Evolutionary conservation across 2,888 invertebrate genomes (phyloP), one percentile per base, ranked within the genome.

Genomic region (Hemicrepidius hirtus): DNA sequence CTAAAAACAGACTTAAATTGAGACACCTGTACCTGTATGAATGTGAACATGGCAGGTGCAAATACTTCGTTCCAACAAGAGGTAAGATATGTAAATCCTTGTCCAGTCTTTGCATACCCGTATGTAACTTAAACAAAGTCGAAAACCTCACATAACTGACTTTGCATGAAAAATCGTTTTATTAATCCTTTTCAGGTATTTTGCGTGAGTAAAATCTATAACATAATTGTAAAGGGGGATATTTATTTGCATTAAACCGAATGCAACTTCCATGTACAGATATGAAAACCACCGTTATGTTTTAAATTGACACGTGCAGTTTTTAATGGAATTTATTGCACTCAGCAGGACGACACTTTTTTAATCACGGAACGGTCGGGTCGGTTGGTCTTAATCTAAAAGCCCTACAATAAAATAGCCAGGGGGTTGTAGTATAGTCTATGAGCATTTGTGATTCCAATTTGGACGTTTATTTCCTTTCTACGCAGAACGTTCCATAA

Each of bases 21-120:
- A 75, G 75, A 76, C 79, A 79, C 79, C 79, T 79, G 79, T 78
- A 79, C 78, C 78, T 75, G 78, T 77, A 78, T 79, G 78, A 78
- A 79, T 78, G 78, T 77, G 76, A 77, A 77, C 71, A 73, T 60
- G 73, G 78, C 78, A 78, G 78, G 78, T 78, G 78, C 78, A 76
- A 78, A 77, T 76, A 76, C 74, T 73, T 73, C 28, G 49, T 49
- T 65, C 67, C 60, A 67, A 70, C 59, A 49, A 66, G 63, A 66
- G 53, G 41, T 41, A 66, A 62, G 62, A 62, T 55, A 68, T 68
- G 59, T 65, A 73, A 46, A 64, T 69, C 66, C 69, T 57, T 62
- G 66, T 62, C 64, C 65, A 53, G 46, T 64, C 69, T 68, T 68
- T 64, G 53, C 65, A 73, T 70, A 62, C 70, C 73, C 70, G 70